phyloP scores from a whole-genome alignment of 2,797 vertebrate genomes.

The Megaceryle alcyon region DNA sequence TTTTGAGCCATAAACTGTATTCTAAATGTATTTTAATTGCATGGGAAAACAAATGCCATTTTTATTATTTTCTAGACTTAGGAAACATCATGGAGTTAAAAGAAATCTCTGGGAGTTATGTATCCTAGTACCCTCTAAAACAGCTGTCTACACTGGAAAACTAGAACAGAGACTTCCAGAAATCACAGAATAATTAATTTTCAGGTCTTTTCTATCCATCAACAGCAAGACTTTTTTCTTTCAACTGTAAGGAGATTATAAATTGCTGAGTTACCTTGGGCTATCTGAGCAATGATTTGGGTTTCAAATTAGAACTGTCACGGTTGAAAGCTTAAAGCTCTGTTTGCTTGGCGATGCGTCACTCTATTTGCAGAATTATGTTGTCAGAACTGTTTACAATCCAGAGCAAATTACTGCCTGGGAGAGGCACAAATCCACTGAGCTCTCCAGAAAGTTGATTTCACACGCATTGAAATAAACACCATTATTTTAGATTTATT shows the following conservation, averaged over 20 bases:
- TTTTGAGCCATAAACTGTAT: background rate
- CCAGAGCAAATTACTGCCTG: background rate
- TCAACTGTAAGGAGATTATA: background rate
- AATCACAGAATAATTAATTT: background rate
- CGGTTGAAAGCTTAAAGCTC: background rate
- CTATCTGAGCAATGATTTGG: background rate
- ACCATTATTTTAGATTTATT: background rate
- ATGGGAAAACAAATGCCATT: background rate
- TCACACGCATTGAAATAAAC: background rate
- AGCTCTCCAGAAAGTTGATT: fast-evolving
- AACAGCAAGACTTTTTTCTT: background rate
- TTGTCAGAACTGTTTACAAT: conserved; percentile 45
- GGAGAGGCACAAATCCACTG: background rate
- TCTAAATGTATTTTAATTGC: background rate
- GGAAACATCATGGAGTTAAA: background rate
- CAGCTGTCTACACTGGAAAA: background rate
- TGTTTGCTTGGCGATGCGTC: background rate
- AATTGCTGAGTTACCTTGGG: background rate
- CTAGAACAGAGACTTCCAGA: background rate
- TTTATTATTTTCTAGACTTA: background rate
- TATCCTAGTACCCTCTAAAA: background rate
- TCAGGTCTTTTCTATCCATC: background rate
- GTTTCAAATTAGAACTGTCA: conserved; percentile 26
- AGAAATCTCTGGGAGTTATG: background rate
- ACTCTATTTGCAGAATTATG: background rate